phyloP scores from a whole-genome alignment of 2,888 invertebrate genomes.

The Lasioglossum vierecki region DNA sequence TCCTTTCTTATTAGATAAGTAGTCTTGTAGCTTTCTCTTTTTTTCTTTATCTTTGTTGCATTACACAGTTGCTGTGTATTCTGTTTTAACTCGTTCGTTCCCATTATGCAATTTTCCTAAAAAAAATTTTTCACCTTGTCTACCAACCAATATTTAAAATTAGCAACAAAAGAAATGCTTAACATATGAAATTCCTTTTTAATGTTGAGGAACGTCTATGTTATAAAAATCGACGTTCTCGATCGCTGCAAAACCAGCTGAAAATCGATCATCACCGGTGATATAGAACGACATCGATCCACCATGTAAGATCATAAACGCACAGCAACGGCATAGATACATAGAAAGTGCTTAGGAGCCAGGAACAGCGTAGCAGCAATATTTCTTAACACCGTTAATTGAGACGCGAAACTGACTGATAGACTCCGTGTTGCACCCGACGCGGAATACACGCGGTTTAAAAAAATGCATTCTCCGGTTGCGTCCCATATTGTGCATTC shows the following conservation, averaged over 20 bases:
- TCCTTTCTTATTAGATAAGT: no score
- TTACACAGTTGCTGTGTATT: no score
- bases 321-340: neutral
- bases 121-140: no score
- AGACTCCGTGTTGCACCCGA: neutral
- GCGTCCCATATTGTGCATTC: conserved; percentile 13
- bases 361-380: neutral
- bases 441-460: neutral
- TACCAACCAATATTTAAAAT: no score
- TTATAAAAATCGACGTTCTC: neutral
- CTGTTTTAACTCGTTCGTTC: no score
- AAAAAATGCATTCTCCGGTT: conserved; percentile 7
- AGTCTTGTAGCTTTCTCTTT: no score
- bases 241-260: neutral
- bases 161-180: no score
- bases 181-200: neutral
- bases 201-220: neutral
- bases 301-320: neutral
- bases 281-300: conserved; percentile 14
- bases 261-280: neutral
- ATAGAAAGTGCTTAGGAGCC: neutral
- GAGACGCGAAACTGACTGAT: conserved; percentile 21
- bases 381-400: conserved; percentile 31
- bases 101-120: no score
- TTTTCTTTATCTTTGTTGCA: no score